Evolutionary conservation across 2,888 invertebrate species (phyloP).

Genomic region (Sminthurinus aureus): DNA sequence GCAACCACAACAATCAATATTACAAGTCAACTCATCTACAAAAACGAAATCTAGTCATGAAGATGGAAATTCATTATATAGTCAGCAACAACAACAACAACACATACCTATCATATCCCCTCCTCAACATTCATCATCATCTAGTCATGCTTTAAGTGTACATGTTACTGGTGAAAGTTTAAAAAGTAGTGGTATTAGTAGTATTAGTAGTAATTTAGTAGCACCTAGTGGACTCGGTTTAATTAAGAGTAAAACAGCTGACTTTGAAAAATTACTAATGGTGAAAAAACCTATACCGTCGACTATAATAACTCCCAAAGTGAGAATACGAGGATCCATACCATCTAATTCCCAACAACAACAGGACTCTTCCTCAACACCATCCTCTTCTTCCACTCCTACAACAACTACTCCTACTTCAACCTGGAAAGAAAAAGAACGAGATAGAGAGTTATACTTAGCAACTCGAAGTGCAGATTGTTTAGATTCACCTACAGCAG

Average conservation of each 20-base stretch:
- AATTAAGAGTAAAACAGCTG: conserved; percentile 59
- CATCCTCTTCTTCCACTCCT: background rate
- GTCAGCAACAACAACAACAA: background rate
- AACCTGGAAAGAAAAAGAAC: background rate
- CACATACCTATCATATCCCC: background rate
- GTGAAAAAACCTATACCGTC: background rate
- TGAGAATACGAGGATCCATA: background rate
- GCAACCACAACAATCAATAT: background rate
- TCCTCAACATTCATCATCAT: conserved; percentile 7
- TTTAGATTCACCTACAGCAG: conserved; percentile 51
- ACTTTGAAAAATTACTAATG: conserved; percentile 56
- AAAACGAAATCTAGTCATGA: conserved; percentile 17
- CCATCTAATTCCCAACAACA: background rate
- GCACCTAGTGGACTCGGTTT: conserved; percentile 40
- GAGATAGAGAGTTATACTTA: background rate
- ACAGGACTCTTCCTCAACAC: background rate
- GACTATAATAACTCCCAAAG: background rate
- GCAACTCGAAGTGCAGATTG: conserved; percentile 52
- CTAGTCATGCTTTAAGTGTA: conserved; percentile 3
- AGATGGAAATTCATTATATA: background rate
- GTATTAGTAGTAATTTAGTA: conserved; percentile 52
- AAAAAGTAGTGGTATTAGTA: conserved; percentile 38
- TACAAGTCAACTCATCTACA: background rate
- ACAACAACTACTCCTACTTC: background rate
- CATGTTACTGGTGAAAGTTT: background rate